Percentiles rank a stretch among this genome's conserved stretches.
These are phyloP conservation scores for Rhodeus uyekii DNA, from an alignment of 2,797 vertebrate genomes.

Conservation along the genomic window DNA sequence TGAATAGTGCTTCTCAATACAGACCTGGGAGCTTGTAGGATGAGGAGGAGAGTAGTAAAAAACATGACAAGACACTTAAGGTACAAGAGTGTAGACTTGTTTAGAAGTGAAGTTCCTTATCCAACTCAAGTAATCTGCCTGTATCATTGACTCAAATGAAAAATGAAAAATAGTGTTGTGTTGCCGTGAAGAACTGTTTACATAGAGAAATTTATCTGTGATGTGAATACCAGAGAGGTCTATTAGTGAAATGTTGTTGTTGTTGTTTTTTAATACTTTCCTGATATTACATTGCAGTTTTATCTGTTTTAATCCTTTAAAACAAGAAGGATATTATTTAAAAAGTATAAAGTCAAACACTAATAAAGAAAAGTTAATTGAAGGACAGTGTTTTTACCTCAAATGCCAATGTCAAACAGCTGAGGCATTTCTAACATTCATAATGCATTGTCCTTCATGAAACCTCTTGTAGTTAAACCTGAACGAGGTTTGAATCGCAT, in stretches of 20 bases:
- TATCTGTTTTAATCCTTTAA: background rate
- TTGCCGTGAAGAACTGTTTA: background rate
- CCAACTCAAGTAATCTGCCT: conserved; percentile 36
- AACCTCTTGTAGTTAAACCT: conserved; percentile 25
- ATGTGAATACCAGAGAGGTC: background rate
- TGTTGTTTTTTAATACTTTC: background rate
- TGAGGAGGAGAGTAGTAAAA: conserved; percentile 51
- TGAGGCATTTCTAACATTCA: conserved; percentile 5
- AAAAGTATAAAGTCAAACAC: background rate
- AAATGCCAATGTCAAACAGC: background rate
- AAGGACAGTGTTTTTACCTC: background rate
- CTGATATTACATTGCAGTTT: background rate
- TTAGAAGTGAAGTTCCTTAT: conserved; percentile 44
- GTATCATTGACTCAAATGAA: conserved; percentile 15
- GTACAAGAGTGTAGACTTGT: conserved; percentile 34
- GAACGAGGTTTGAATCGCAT: conserved; percentile 5
- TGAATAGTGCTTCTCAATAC: conserved; percentile 70
- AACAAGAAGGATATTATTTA: background rate
- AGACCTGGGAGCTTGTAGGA: conserved; percentile 44
- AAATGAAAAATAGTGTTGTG: background rate
- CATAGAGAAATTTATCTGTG: background rate
- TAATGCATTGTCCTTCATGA: conserved; percentile 10
- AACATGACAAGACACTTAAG: conserved; percentile 43
- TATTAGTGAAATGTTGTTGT: background rate
- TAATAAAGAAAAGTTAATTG: background rate